phyloP scores from a whole-genome alignment of 2,888 invertebrate genomes.

The Apodemia zela region DNA sequence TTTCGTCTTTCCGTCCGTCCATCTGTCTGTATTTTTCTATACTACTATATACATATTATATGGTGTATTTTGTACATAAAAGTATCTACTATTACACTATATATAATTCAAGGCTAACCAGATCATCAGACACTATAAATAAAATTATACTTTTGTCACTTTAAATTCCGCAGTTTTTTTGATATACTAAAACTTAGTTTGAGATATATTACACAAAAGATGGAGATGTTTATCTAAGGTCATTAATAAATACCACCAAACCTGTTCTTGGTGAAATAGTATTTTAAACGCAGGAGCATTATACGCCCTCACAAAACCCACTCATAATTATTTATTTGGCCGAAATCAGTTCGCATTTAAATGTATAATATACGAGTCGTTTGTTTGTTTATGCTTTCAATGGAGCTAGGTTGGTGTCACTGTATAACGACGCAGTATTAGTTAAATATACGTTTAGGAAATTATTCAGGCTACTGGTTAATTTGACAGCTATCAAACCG shows the following conservation, averaged over 20 bases:
- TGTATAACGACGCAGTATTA: background rate
- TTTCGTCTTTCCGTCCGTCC: too few species aligned
- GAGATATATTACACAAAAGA: background rate
- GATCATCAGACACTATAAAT: too few species aligned
- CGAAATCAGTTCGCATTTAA: slow-evolving; percentile 47
- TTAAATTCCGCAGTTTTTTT: too few species aligned
- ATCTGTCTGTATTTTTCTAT: too few species aligned
- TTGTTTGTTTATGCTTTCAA: slow-evolving; percentile 35
- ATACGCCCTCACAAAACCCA: slow-evolving; percentile 55
- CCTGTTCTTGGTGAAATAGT: slow-evolving; percentile 42
- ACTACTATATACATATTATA: too few species aligned
- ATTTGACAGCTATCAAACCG: background rate
- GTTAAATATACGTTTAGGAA: background rate
- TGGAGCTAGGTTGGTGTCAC: background rate
- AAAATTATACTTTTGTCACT: too few species aligned
- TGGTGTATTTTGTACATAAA: too few species aligned
- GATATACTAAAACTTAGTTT: too few species aligned
- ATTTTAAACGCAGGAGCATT: slow-evolving; percentile 44
- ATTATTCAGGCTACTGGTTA: background rate
- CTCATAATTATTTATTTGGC: slow-evolving; percentile 44
- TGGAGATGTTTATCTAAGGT: slow-evolving; percentile 27
- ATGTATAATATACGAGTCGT: slow-evolving; percentile 54
- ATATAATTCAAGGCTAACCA: too few species aligned
- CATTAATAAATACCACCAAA: slow-evolving; percentile 35
- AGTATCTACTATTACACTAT: too few species aligned